Percentiles rank a stretch among this genome's conserved stretches.
Conservation (phyloP, 2,113 vertebrate genomes). For the Corythoichthys intestinalis region DNA sequence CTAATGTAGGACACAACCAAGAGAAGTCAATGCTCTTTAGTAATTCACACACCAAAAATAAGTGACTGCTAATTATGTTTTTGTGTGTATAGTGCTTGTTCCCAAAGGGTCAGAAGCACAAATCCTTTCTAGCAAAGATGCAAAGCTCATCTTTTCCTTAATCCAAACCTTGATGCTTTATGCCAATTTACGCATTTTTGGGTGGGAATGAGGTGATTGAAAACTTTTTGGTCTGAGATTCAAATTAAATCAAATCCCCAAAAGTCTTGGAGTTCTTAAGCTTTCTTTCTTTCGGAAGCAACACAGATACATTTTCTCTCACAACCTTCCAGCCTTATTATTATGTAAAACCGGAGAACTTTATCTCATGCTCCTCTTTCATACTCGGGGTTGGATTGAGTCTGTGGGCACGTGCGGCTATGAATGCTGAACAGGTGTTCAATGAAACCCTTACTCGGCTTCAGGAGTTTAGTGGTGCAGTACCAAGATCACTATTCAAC, state of each 20-base stretch:
- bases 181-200: conserved; percentile 48
- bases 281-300: conserved; percentile 52
- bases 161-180: neutral
- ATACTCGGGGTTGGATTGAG: conserved; percentile 25
- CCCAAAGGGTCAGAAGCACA: conserved; percentile 23
- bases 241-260: conserved; percentile 66
- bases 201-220: conserved; percentile 53
- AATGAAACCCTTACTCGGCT: conserved; percentile 34
- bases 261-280: conserved; percentile 20
- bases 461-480: conserved; percentile 15
- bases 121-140: conserved; percentile 50
- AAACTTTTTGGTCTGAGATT: conserved; percentile 61
- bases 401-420: conserved; percentile 19
- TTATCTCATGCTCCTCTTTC: conserved; percentile 53
- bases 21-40: conserved; percentile 38
- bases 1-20: conserved; percentile 55
- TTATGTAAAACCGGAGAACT: conserved; percentile 52
- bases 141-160: conserved; percentile 1
- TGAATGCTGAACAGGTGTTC: conserved; percentile 52
- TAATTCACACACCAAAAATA: conserved; percentile 45
- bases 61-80: conserved; percentile 23
- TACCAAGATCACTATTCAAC: conserved; percentile 26
- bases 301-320: conserved; percentile 48
- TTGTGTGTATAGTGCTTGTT: conserved; percentile 31
- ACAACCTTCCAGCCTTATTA: conserved; percentile 31